Conservation (phyloP, 2,888 invertebrate species). For the Ichneumoninae sp. region DNA sequence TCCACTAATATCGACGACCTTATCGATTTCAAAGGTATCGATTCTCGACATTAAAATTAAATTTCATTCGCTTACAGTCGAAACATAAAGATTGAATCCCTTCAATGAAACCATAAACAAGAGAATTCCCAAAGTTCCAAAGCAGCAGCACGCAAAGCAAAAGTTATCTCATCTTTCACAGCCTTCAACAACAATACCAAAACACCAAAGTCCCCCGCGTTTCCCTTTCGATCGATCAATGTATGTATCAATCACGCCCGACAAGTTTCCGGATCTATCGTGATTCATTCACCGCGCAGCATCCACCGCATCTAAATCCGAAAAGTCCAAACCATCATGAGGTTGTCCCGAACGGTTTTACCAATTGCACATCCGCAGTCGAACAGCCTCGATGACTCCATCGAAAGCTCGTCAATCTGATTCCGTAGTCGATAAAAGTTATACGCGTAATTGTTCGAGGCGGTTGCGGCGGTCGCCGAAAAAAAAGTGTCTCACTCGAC, state of each 20-base stretch:
- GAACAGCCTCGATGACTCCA: not conserved
- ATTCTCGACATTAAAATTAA: too few relatives aligned
- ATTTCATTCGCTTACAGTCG: too few relatives aligned
- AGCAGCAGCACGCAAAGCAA: too few relatives aligned
- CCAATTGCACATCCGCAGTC: too few relatives aligned
- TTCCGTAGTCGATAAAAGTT: not conserved
- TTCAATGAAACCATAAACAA: too few relatives aligned
- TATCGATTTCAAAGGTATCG: too few relatives aligned
- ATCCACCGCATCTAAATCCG: not conserved
- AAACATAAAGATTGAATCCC: too few relatives aligned
- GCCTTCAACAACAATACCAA: not conserved
- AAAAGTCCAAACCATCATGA: not conserved
- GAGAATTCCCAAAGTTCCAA: too few relatives aligned
- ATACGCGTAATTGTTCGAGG: not conserved
- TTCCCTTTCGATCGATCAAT: not conserved
- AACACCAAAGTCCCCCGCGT: not conserved
- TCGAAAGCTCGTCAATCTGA: not conserved
- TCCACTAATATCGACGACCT: too few relatives aligned
- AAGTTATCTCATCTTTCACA: too few relatives aligned
- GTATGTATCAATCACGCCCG: not conserved
- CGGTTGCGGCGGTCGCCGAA: not conserved
- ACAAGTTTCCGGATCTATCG: not conserved
- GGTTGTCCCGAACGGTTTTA: not conserved
- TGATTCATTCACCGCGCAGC: not conserved
- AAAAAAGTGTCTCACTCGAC: slow-evolving; percentile 14